phyloP scores from a whole-genome alignment of 2,888 invertebrate genomes.

The Calameuta pallipes region DNA sequence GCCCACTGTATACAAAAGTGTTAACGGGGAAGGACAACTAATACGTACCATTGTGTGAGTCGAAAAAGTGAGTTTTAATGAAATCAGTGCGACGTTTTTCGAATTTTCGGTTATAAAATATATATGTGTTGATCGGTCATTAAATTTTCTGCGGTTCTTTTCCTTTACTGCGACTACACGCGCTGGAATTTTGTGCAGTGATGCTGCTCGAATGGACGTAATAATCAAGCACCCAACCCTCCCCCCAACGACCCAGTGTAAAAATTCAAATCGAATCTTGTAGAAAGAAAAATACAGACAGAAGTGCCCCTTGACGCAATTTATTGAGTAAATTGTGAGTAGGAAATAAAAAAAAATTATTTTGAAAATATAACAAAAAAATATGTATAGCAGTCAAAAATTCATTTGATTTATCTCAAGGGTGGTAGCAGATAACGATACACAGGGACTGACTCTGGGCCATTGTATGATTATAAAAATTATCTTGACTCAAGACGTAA shows the following conservation, averaged over 20 bases:
- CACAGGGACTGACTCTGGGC: background rate
- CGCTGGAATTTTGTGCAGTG: background rate
- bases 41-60: background rate
- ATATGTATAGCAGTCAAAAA: background rate
- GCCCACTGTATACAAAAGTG: background rate
- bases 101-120: background rate
- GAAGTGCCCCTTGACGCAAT: background rate
- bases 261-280: background rate
- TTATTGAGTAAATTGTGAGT: background rate
- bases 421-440: background rate
- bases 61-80: background rate
- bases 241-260: background rate
- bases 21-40: background rate
- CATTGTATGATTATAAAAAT: background rate
- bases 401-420: background rate
- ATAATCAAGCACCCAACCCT: background rate
- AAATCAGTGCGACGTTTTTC: background rate
- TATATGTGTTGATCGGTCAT: background rate
- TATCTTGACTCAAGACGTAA: background rate
- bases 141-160: background rate
- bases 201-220: background rate
- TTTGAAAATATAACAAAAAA: background rate
- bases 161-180: background rate
- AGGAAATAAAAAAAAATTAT: background rate
- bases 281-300: background rate